Conservation (phyloP, 2,888 invertebrate species). For the Orthosia incerta region DNA sequence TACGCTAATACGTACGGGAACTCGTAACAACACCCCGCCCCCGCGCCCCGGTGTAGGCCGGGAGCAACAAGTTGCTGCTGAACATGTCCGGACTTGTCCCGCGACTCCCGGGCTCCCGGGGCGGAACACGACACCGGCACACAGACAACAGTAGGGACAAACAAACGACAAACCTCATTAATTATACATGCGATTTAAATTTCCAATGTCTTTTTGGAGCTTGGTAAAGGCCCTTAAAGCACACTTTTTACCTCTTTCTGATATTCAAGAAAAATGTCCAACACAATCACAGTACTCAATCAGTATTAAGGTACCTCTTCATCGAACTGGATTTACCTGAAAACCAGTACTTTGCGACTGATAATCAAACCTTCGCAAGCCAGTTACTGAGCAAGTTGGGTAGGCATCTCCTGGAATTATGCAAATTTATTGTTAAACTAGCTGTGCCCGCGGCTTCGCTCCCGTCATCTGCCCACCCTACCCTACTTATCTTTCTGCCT, state of each 20-base stretch:
- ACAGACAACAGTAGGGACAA: neutral
- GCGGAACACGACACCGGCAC: neutral
- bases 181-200: neutral
- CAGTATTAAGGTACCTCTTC: too few species aligned
- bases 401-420: too few species aligned
- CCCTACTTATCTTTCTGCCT: too few species aligned
- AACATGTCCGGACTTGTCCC: constrained; percentile 35
- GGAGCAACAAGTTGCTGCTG: constrained; percentile 51
- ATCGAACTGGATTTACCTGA: too few species aligned
- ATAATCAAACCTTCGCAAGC: too few species aligned
- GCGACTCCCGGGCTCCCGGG: constrained; percentile 1
- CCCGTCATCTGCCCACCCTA: too few species aligned
- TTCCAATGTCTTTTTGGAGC: neutral
- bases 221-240: neutral
- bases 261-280: neutral
- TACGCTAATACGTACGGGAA: constrained; percentile 42
- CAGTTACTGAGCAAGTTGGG: too few species aligned
- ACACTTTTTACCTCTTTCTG: neutral
- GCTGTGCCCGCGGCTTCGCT: too few species aligned
- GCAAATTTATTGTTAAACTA: too few species aligned
- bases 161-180: neutral
- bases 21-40: constrained; percentile 26
- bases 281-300: neutral
- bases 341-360: too few species aligned
- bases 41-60: constrained; percentile 1